A percentile compares a stretch with the other conserved stretches of the same genome.
Conservation (phyloP, 1,140 invertebrate genomes). For the Philotrypesis tridentata region DNA sequence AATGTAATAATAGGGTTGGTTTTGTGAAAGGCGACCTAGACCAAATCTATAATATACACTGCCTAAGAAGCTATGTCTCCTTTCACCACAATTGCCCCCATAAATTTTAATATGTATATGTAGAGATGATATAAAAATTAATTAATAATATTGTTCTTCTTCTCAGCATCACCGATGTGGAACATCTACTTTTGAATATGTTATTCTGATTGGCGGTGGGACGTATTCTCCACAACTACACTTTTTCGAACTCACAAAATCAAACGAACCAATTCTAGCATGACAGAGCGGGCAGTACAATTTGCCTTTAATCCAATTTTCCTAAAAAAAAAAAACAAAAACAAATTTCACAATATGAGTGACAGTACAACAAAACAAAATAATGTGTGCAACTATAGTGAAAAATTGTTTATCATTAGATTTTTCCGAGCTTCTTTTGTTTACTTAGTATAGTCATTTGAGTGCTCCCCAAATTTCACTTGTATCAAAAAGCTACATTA, state of each 20-base stretch:
- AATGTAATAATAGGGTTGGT: slow-evolving; percentile 34
- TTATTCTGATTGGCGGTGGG: slow-evolving; percentile 64
- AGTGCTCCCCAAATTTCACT: too few relatives aligned
- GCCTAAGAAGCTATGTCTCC: slow-evolving; percentile 42
- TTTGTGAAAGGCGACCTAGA: slow-evolving; percentile 47
- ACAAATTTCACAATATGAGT: too few relatives aligned
- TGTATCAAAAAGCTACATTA: too few relatives aligned
- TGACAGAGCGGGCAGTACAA: slow-evolving; percentile 66
- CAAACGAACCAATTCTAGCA: slow-evolving; percentile 66
- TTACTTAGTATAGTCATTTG: too few relatives aligned
- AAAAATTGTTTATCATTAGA: too few relatives aligned
- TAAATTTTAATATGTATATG: slow-evolving; percentile 38
- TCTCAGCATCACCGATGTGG: slow-evolving; percentile 48
- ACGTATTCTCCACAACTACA: slow-evolving; percentile 63
- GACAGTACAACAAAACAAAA: too few relatives aligned
- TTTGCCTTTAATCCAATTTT: slow-evolving; percentile 68
- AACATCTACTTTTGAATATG: slow-evolving; percentile 63
- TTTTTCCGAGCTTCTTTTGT: too few relatives aligned
- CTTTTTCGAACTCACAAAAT: slow-evolving; percentile 64
- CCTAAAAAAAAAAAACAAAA: slow-evolving; percentile 56
- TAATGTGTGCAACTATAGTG: too few relatives aligned
- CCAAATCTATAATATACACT: slow-evolving; percentile 45
- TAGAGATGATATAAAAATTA: slow-evolving; percentile 45
- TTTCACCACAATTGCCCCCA: slow-evolving; percentile 33
- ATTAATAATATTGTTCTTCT: slow-evolving; percentile 20